Evolutionary conservation across 2,888 invertebrate species (phyloP).

Genomic region (Plebejus anna): DNA sequence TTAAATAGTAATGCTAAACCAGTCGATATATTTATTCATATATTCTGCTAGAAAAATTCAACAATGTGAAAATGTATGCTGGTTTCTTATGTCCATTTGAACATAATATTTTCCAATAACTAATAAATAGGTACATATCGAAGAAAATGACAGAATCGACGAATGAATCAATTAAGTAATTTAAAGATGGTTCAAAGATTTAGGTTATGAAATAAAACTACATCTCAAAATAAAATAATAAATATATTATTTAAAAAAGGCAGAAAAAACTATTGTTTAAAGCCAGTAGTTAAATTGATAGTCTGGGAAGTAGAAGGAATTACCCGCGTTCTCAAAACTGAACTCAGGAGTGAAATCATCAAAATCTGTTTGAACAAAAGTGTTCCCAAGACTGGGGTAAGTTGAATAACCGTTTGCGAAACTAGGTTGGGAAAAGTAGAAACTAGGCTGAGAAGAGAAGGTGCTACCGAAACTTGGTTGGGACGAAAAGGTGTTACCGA

Average conservation of each 20-base stretch:
- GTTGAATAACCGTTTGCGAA: not conserved
- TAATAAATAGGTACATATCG: not conserved
- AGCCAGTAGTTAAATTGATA: slow-evolving; percentile 6
- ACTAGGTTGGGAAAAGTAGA: not conserved
- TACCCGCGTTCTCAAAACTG: not conserved
- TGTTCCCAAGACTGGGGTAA: not conserved
- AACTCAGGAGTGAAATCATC: not conserved
- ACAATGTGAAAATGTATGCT: not conserved
- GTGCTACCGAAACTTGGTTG: not conserved
- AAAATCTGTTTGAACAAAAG: not conserved
- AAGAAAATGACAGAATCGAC: not conserved
- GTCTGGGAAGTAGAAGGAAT: not conserved
- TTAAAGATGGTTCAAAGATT: not conserved
- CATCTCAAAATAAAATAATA: not conserved
- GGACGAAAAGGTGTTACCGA: not conserved
- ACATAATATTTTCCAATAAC: not conserved
- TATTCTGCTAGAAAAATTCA: not conserved
- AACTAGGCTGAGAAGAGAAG: not conserved
- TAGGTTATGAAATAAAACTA: not conserved
- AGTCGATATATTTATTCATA: not conserved
- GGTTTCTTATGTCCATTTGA: not conserved
- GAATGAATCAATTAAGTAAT: not conserved
- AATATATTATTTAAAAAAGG: not conserved
- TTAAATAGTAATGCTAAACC: not conserved
- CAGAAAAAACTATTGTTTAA: not conserved